Base-by-base conservation (phyloP, 2,113 vertebrate genomes). In the Vireo altiloquus region DNA sequence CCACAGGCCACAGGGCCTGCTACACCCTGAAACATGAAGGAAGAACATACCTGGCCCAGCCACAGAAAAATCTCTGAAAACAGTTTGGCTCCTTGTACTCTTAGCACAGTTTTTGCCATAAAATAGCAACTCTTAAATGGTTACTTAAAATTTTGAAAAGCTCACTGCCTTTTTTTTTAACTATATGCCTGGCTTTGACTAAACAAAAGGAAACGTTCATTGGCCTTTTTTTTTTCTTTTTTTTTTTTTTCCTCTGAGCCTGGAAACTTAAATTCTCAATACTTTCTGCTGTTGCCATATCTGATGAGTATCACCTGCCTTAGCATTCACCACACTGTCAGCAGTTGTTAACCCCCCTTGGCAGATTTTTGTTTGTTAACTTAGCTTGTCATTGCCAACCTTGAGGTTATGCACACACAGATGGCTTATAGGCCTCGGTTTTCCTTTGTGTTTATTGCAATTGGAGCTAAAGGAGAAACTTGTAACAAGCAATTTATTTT, bases 261-360 rank as follows among this genome's bases (percentile, higher is more conserved):
- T 71, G 24, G 53, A 82, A 94, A 84, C 49, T 79, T 93, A 89
- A 71, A 79, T 82, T 90, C 72, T 85, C 61, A 65, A 8, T 94
- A 79, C 15, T 92, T 95, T 87, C 50, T 82, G 57, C 37, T 83
- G 53, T 90, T 96, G 95, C 92, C 90, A 88, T 82, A 85, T 88
- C 61, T 82, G 40, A 94, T 95, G 66, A 94, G 25, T 82, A 96
- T 94, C 94, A 94, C 90, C 82, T 96, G 85, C 52, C n/a, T 79
- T 64, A 94, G 57, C 35, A 86, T 74, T 92, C 92, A 83, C 71
- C 71, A 63, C 0, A 8, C 88, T 95, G 94, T 92, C 94, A 96
- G 70, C 42, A 82, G 63, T 82, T 77, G 50, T 96, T 95, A 96
- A 95, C 78, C 66, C 60, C 72, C 81, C 14, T 57, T 61, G 71